Conservation (phyloP, 2,888 invertebrate genomes). For the Lasioglossum oenotherae region DNA sequence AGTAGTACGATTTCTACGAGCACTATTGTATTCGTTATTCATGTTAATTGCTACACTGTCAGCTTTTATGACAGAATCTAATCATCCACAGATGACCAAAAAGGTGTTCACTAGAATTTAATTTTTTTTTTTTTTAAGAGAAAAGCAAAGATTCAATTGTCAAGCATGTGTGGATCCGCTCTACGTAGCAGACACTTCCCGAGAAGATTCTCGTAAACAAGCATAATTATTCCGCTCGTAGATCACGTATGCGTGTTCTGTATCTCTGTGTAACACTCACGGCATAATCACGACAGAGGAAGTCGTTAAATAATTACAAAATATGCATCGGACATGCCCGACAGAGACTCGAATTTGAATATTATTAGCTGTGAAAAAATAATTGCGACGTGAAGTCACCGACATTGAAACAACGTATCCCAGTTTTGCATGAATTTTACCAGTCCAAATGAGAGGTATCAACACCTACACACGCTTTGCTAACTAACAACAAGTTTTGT, state of each 20-base stretch:
- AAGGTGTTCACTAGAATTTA: background rate
- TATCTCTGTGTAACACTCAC: background rate
- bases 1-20: background rate
- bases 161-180: background rate
- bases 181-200: background rate
- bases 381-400: background rate
- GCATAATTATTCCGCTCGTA: background rate
- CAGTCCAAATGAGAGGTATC: background rate
- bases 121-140: background rate
- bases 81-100: too few species aligned
- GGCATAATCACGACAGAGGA: background rate
- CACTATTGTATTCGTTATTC: background rate
- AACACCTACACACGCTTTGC: background rate
- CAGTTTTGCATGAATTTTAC: background rate
- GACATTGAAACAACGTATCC: background rate
- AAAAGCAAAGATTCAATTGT: background rate
- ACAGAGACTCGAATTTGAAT: background rate
- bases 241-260: background rate
- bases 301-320: background rate
- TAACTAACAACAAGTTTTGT: background rate
- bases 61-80: background rate
- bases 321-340: background rate
- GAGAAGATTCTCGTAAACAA: background rate
- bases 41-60: background rate
- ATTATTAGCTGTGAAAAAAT: background rate